Evolutionary conservation across 2,888 invertebrate species (phyloP).

Genomic region (Drosophila recens): DNA sequence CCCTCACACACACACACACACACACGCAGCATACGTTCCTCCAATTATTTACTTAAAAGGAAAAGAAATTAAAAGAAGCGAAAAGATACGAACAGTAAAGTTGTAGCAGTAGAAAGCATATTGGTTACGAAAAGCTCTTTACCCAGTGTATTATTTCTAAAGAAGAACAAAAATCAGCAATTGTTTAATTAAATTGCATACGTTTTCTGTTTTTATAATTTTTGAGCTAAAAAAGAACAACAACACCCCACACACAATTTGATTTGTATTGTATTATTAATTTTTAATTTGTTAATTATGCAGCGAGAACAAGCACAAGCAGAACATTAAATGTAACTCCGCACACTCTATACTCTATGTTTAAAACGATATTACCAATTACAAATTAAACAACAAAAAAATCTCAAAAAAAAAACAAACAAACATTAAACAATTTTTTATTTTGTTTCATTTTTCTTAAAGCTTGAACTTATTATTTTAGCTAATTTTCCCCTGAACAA

Average conservation of each 20-base stretch:
- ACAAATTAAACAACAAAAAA: constrained; percentile 61
- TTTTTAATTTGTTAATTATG: constrained; percentile 67
- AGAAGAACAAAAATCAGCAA: constrained; percentile 12
- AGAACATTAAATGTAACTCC: constrained; percentile 75
- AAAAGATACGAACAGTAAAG: constrained; percentile 29
- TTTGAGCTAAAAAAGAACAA: constrained; percentile 6
- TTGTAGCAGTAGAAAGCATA: constrained; percentile 23
- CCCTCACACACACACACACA: constrained; percentile 22
- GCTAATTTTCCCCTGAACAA: constrained; percentile 16
- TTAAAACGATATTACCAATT: constrained; percentile 74
- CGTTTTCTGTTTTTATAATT: constrained; percentile 42
- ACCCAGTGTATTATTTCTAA: constrained; percentile 60
- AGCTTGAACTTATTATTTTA: constrained; percentile 21
- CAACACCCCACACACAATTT: constrained; percentile 43
- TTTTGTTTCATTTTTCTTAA: constrained; percentile 44
- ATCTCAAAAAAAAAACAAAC: constrained; percentile 41
- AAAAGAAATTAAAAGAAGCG: constrained; percentile 12
- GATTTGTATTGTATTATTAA: constrained; percentile 66
- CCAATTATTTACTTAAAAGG: constrained; percentile 54
- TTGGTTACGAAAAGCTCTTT: constrained; percentile 26
- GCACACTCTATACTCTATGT: constrained; percentile 68
- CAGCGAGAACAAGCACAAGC: constrained; percentile 47
- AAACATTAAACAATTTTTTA: constrained; percentile 40
- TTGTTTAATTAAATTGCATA: constrained; percentile 11
- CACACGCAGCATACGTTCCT: constrained; percentile 65